phyloP scores from a whole-genome alignment of 2,888 invertebrate species.

The Anoplius nigerrimus region DNA sequence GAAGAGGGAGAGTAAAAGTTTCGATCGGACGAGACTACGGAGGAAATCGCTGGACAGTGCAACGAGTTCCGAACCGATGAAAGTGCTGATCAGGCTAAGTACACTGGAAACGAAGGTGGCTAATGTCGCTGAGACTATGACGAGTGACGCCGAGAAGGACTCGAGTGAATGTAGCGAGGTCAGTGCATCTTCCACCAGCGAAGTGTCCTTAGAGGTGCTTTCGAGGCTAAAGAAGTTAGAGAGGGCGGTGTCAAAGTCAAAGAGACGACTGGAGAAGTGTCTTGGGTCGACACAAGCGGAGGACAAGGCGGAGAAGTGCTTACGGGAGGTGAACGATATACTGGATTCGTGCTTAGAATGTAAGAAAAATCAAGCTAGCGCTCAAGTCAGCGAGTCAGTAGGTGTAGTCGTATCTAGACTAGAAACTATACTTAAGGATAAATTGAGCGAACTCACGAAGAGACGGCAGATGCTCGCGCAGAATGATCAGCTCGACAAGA shows the following conservation, averaged over 20 bases:
- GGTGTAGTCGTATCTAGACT: constrained; percentile 71
- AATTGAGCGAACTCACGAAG: constrained; percentile 82
- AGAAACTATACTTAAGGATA: constrained; percentile 82
- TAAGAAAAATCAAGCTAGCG: constrained; percentile 62
- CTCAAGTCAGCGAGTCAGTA: constrained; percentile 63
- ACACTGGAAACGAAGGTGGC: constrained; percentile 87
- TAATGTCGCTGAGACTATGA: constrained; percentile 72
- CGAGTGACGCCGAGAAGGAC: constrained; percentile 68
- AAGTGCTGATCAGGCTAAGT: constrained; percentile 85
- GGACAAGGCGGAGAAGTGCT: constrained; percentile 70
- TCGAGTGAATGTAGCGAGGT: constrained; percentile 69
- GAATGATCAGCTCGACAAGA: constrained; percentile 82
- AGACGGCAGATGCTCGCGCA: constrained; percentile 82
- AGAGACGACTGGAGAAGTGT: constrained; percentile 67
- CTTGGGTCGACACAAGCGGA: constrained; percentile 68
- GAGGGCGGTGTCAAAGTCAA: constrained; percentile 65
- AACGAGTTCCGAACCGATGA: constrained; percentile 87
- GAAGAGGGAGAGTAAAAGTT: constrained; percentile 60
- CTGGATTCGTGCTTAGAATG: constrained; percentile 67
- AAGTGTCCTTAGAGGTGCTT: constrained; percentile 63
- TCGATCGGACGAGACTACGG: constrained; percentile 78
- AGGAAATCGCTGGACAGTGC: constrained; percentile 88
- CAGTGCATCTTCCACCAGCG: constrained; percentile 56
- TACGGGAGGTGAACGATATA: constrained; percentile 69
- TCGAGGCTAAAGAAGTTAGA: constrained; percentile 65